Evolutionary conservation across 2,888 invertebrate species (phyloP), one percentile per base, ranked within the genome.

Genomic region (Aphodius sticticus): DNA sequence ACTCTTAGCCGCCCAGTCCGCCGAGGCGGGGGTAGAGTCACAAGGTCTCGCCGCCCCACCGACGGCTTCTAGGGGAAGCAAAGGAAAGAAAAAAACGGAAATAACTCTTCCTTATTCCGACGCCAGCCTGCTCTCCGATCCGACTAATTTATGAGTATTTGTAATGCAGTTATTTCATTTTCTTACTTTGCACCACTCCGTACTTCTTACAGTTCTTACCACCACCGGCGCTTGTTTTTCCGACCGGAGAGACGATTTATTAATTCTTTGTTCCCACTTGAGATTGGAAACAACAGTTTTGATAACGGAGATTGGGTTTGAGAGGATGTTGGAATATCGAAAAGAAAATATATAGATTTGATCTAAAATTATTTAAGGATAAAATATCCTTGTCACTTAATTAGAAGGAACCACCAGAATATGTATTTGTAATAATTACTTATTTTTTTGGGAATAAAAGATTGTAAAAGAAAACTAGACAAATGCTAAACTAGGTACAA

Each of bases 111-210:
- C 74, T 74, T 74, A 74, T 74, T 72, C 38, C 76, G 76, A 53
- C 53, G 76, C 76, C 76, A 76, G n/a, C 53, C 69, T 76, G 37
- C 74, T 36, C 74, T 16, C 36, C 35, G 74, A 74, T 37, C 36
- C 74, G 35, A n/a, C 36, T 77, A 78, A 78, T 78, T 76, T 78
- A 78, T 78, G 75, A 70, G 75, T 78, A 78, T 78, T 78, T 78
- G 75, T 78, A 78, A 78, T 78, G 78, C 76, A 78, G 70, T 78
- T 78, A 78, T 69, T 78, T 76, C 76, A 76, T 76, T 76, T 78
- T 69, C 76, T 74, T 38, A 69, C 74, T 74, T 71, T 71, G 71
- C 71, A 35, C 71, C 26, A 53, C 53, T 53, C 53, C 9, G 53
- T 53, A 53, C 53, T 53, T 53, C 53, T 53, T 53, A 12, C 53